Evolutionary conservation across 2,888 invertebrate genomes (phyloP).

Genomic region (Lysandra coridon): DNA sequence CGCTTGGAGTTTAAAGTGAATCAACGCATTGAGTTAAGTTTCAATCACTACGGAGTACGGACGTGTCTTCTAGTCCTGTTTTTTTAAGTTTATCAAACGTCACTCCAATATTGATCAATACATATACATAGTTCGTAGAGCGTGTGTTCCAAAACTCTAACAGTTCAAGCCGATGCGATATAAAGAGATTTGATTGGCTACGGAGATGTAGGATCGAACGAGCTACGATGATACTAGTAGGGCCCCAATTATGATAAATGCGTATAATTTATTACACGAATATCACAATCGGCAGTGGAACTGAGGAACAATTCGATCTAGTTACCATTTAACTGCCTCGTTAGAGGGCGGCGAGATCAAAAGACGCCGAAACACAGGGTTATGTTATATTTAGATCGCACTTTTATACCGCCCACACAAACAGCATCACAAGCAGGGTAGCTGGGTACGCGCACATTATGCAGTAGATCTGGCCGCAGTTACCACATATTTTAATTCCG

Average conservation of each 20-base stretch:
- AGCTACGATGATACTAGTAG: not conserved
- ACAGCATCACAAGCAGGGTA: not conserved
- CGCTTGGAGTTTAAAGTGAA: not conserved
- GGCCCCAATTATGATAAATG: not conserved
- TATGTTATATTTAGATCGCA: not conserved
- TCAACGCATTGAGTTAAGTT: not conserved
- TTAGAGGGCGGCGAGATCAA: slow-evolving; percentile 83
- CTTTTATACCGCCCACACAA: slow-evolving; percentile 11
- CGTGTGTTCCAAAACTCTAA: not conserved
- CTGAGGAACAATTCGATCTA: slow-evolving; percentile 67
- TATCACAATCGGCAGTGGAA: slow-evolving; percentile 48
- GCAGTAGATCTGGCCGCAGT: not conserved
- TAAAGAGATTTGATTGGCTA: not conserved
- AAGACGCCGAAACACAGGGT: slow-evolving; percentile 78
- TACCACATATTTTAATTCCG: too few relatives aligned
- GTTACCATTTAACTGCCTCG: slow-evolving; percentile 71
- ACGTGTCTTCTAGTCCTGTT: too few relatives aligned
- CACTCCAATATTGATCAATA: too few relatives aligned
- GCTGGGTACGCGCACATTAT: not conserved
- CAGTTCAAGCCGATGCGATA: not conserved
- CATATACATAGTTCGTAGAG: not conserved
- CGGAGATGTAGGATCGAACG: not conserved
- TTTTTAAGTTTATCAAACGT: not conserved
- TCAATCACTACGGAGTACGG: not conserved
- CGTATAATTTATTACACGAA: not conserved